These are phyloP conservation scores for Druceiella hillmani DNA, from an alignment of 2,888 invertebrate genomes.

Conservation along the genomic window DNA sequence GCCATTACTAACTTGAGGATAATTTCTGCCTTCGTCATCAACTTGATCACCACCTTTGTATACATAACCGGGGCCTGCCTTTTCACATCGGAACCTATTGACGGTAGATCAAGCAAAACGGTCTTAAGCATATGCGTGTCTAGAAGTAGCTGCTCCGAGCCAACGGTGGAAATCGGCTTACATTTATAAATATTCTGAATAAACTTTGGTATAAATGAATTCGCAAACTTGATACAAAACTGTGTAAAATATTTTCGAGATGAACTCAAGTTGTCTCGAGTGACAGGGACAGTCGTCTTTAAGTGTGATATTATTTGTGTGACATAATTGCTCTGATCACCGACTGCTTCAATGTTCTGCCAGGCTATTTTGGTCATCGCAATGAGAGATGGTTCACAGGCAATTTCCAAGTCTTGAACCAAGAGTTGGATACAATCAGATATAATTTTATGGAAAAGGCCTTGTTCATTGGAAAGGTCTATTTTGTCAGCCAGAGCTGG, in stretches of 20 bases:
- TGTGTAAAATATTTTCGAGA: constrained; percentile 98
- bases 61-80: constrained; percentile 87
- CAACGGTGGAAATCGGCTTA: constrained; percentile 80
- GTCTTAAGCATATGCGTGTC: constrained; percentile 95
- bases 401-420: constrained; percentile 89
- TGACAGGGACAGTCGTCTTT: constrained; percentile 79
- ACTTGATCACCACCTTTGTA: constrained; percentile 74
- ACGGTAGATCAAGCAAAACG: constrained; percentile 89
- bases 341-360: constrained; percentile 89
- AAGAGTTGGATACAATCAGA: constrained; percentile 86
- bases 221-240: constrained; percentile 94
- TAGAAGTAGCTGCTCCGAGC: constrained; percentile 89
- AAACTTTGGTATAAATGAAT: constrained; percentile 92
- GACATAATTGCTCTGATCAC: constrained; percentile 95
- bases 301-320: constrained; percentile 84
- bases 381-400: constrained; percentile 88
- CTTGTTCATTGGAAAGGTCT: constrained; percentile 81
- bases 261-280: constrained; percentile 83
- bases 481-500: constrained; percentile 67
- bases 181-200: constrained; percentile 87
- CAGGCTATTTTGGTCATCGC: constrained; percentile 94
- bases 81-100: constrained; percentile 82
- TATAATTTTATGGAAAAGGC: constrained; percentile 80
- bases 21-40: constrained; percentile 98
- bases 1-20: constrained; percentile 98